A percentile compares a stretch with the other conserved stretches of the same genome.
phyloP scores from a whole-genome alignment of 1,140 invertebrate species.

The Euura lappo region DNA sequence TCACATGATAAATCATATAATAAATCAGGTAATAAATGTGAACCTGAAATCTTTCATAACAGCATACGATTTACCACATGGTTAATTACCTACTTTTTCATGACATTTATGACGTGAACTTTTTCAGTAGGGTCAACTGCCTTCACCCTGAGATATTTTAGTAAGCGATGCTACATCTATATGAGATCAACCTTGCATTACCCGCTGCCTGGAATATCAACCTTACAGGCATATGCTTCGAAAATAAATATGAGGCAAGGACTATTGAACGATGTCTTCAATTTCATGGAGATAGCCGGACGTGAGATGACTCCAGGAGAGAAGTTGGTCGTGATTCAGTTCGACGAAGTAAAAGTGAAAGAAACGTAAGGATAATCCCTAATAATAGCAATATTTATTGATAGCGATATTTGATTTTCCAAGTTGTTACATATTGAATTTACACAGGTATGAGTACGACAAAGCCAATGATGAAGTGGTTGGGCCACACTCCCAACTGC shows the following conservation, averaged over 20 bases:
- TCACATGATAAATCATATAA: too few species aligned
- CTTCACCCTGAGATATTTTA: neutral
- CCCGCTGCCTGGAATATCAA: neutral
- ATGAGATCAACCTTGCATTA: neutral
- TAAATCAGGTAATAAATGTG: too few species aligned
- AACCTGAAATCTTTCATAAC: too few species aligned
- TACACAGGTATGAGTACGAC: slow-evolving; percentile 45
- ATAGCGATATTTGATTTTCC: slow-evolving; percentile 1
- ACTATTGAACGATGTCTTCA: slow-evolving; percentile 18
- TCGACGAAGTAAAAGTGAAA: slow-evolving; percentile 44
- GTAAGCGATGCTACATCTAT: neutral
- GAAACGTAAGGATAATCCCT: neutral
- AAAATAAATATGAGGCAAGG: neutral
- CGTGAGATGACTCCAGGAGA: slow-evolving; percentile 22
- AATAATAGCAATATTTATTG: too few species aligned
- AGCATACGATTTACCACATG: too few species aligned
- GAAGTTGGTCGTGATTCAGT: slow-evolving; percentile 38
- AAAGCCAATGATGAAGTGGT: slow-evolving; percentile 41
- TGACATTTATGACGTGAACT: too few species aligned
- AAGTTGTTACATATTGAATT: slow-evolving; percentile 10
- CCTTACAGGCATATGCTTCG: neutral
- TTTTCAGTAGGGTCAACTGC: too few species aligned
- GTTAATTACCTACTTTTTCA: too few species aligned
- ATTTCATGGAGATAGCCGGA: slow-evolving; percentile 21
- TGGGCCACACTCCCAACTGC: slow-evolving; percentile 44